Evolutionary conservation across 1,140 invertebrate genomes (phyloP).

Genomic region (Caenorhabditis latens): DNA sequence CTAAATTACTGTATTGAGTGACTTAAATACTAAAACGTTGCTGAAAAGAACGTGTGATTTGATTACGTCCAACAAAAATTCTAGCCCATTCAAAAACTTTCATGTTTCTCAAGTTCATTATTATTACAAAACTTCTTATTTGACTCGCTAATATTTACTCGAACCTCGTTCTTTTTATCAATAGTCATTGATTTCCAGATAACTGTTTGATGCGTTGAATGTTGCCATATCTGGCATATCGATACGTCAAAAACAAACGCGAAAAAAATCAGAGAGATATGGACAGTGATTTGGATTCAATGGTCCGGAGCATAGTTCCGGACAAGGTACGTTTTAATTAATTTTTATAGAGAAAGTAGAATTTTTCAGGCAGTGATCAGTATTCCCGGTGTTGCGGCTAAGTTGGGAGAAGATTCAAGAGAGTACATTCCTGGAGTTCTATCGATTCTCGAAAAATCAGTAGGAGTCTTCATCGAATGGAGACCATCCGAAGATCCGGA

Average conservation of each 20-base stretch:
- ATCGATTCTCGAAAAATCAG: constrained; percentile 58
- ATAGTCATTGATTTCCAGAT: background rate
- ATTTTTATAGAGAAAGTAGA: background rate
- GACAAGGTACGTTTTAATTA: constrained; percentile 29
- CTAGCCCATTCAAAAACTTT: too few relatives aligned
- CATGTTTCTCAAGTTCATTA: too few relatives aligned
- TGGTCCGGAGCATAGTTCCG: constrained; percentile 51
- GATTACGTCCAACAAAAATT: too few relatives aligned
- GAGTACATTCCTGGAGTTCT: constrained; percentile 60
- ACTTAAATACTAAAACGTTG: too few relatives aligned
- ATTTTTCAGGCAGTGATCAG: constrained; percentile 29
- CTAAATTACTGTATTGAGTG: too few relatives aligned
- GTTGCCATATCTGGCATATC: constrained; percentile 63
- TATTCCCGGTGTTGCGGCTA: constrained; percentile 50
- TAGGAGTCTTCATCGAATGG: constrained; percentile 70
- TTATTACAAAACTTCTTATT: too few relatives aligned
- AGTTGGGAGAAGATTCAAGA: background rate
- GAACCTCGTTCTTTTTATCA: too few relatives aligned
- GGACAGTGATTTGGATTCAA: constrained; percentile 53
- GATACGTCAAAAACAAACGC: constrained; percentile 57
- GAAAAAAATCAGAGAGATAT: constrained; percentile 61
- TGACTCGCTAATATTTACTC: too few relatives aligned
- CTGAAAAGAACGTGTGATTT: too few relatives aligned
- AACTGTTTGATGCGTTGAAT: constrained; percentile 34
- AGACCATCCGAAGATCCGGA: constrained; percentile 60